Evolutionary conservation across 2,113 vertebrate species (phyloP), one percentile per base, ranked within the genome.

Genomic region (Tautogolabrus adspersus): DNA sequence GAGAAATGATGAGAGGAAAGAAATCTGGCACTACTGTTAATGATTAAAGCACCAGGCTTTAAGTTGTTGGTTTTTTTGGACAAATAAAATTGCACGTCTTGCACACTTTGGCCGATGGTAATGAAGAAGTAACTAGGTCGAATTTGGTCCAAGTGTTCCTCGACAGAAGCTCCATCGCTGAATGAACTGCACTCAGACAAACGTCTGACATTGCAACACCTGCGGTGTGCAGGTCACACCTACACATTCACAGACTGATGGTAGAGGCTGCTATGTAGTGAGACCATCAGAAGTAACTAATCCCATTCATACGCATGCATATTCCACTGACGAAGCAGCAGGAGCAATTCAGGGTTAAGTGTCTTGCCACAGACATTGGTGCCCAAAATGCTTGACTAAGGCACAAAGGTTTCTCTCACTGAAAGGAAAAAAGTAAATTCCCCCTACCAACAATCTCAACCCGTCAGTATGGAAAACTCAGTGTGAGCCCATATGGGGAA

Each of bases 71-170:
- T 51, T 13, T 19, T 34, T 37, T 46, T 21, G 44, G 10, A 65
- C 10, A 49, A 37, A 34, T 16, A 49, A 58, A 67, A 38, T 82
- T 42, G 76, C 59, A 66, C 64, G 66, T 61, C 68, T 30, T 66
- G 62, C 54, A 63, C 79, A 86, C 87, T 91, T 92, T 87, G 89
- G 88, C 85, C 84, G 83, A 75, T 64, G 80, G 65, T 77, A 42
- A 62, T 65, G 72, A 57, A 19, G 74, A 66, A 60, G 57, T 73
- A 15, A 56, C 75, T 26, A 40, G 44, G 61, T 65, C 64, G 60
- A 70, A 86, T 81, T 82, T 90, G 79, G 82, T 82, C 67, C 56
- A 72, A 75, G 62, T 60, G 56, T 56, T 63, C 44, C 58, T 59
- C 2, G 6, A 72, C 58, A 72, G 65, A 40, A 68, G 60, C 68